Conservation (phyloP, 2,888 invertebrate genomes). For the Magallana nippona region DNA sequence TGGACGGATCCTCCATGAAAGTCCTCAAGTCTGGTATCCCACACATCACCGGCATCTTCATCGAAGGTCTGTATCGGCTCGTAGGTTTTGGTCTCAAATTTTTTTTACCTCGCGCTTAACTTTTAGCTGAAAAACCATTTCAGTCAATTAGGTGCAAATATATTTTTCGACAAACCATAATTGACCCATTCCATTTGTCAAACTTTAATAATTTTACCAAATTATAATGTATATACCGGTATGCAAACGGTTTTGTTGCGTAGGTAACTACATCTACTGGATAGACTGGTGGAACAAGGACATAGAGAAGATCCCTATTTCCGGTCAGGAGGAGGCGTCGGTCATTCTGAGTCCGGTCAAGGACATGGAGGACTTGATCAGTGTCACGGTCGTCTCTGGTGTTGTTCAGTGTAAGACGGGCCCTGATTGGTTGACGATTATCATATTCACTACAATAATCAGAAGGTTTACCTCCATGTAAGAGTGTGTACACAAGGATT, state of each 20-base stretch:
- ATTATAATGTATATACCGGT: no score
- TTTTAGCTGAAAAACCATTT: no score
- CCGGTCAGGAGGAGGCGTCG: neutral
- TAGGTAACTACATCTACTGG: conserved; percentile 20
- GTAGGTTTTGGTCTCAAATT: no score
- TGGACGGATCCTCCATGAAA: conserved; percentile 4
- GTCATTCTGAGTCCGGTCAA: conserved; percentile 3
- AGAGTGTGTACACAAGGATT: neutral
- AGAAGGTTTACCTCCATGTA: neutral
- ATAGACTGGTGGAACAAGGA: conserved; percentile 21
- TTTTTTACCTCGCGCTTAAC: no score
- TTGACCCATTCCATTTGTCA: no score
- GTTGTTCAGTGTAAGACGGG: neutral
- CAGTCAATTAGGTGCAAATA: no score
- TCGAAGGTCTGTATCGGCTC: neutral
- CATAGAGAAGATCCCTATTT: neutral
- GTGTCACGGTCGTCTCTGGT: neutral
- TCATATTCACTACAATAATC: neutral
- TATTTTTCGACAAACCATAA: no score
- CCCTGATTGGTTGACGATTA: neutral
- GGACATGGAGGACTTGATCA: conserved; percentile 12
- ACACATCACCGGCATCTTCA: neutral
- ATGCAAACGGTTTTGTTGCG: neutral
- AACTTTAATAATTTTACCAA: no score
- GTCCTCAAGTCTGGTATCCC: neutral